These are phyloP conservation scores for Dryococelus australis DNA, from an alignment of 2,888 invertebrate species.

Conservation along the genomic window DNA sequence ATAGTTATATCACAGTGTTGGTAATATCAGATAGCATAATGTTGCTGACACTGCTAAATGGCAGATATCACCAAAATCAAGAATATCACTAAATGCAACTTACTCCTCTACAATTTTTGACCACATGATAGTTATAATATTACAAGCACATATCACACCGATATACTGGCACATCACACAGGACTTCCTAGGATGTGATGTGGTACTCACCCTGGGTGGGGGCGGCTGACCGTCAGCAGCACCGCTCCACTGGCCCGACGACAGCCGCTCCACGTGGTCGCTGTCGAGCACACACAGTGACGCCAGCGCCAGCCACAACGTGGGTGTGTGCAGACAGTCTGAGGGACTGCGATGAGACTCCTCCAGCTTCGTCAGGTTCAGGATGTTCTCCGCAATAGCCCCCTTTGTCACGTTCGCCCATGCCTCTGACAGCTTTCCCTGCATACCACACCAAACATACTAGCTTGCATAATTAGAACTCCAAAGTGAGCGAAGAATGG, in stretches of 20 bases:
- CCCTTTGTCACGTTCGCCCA: constrained; percentile 91
- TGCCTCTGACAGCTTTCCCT: constrained; percentile 85
- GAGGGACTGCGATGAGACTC: constrained; percentile 78
- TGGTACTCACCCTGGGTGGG: constrained; percentile 52
- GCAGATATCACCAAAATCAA: too few species aligned
- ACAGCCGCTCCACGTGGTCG: constrained; percentile 84
- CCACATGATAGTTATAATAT: too few species aligned
- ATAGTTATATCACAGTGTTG: too few species aligned
- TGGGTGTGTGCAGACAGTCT: constrained; percentile 82
- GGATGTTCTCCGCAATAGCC: constrained; percentile 85
- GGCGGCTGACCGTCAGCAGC: constrained; percentile 54
- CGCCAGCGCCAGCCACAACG: constrained; percentile 91
- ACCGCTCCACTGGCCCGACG: constrained; percentile 81
- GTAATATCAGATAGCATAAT: too few species aligned
- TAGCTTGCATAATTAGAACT: too few species aligned
- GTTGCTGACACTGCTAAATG: too few species aligned
- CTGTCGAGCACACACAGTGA: constrained; percentile 92
- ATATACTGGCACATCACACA: too few species aligned
- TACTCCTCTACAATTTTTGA: too few species aligned
- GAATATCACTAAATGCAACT: too few species aligned
- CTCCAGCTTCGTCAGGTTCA: constrained; percentile 81
- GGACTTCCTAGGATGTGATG: too few species aligned
- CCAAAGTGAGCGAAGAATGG: constrained; percentile 13
- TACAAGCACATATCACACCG: too few species aligned
- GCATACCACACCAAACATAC: constrained; percentile 45